A percentile compares a stretch with the other conserved stretches of the same genome.
Conservation (phyloP, 2,888 invertebrate genomes). For the Pseudolycoriella hygida region DNA sequence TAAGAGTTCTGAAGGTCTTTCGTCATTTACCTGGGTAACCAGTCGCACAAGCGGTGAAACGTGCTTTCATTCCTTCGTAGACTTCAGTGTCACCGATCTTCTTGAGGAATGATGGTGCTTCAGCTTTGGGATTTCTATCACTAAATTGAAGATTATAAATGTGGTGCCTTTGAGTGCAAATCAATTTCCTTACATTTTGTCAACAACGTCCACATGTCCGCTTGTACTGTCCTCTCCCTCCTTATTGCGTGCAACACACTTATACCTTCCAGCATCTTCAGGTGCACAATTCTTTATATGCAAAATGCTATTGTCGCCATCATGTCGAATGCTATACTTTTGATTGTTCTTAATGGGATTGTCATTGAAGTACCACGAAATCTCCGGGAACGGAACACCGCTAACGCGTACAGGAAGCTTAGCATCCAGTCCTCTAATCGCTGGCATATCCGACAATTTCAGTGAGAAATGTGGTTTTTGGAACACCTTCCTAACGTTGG, state of each 20-base stretch:
- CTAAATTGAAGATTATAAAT: slow-evolving; percentile 25
- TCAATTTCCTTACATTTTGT: slow-evolving; percentile 51
- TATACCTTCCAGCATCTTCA: slow-evolving; percentile 55
- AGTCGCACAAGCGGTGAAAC: slow-evolving; percentile 82
- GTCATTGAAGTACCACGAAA: slow-evolving; percentile 77
- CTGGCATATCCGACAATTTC: slow-evolving; percentile 35
- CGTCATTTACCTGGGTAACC: too few species aligned
- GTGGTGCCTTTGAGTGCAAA: slow-evolving; percentile 1
- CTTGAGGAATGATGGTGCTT: slow-evolving; percentile 77
- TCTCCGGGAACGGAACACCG: slow-evolving; percentile 68
- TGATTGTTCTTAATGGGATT: slow-evolving; percentile 46
- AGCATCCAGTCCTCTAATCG: slow-evolving; percentile 60
- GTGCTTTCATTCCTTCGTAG: slow-evolving; percentile 72
- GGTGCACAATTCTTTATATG: slow-evolving; percentile 50
- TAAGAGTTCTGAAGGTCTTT: too few species aligned
- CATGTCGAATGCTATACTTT: slow-evolving; percentile 56
- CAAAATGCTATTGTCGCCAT: slow-evolving; percentile 63
- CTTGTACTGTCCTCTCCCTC: slow-evolving; percentile 64
- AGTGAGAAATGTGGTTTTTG: slow-evolving; percentile 67
- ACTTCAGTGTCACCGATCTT: slow-evolving; percentile 77
- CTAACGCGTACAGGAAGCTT: slow-evolving; percentile 66
- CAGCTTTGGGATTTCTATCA: slow-evolving; percentile 52
- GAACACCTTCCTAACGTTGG: slow-evolving; percentile 61
- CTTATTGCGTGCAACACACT: slow-evolving; percentile 59
- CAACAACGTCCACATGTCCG: slow-evolving; percentile 58